A percentile compares a stretch with the other conserved stretches of the same genome.
Evolutionary conservation across 2,113 vertebrate species (phyloP).

Genomic region (Dipodomys merriami): DNA sequence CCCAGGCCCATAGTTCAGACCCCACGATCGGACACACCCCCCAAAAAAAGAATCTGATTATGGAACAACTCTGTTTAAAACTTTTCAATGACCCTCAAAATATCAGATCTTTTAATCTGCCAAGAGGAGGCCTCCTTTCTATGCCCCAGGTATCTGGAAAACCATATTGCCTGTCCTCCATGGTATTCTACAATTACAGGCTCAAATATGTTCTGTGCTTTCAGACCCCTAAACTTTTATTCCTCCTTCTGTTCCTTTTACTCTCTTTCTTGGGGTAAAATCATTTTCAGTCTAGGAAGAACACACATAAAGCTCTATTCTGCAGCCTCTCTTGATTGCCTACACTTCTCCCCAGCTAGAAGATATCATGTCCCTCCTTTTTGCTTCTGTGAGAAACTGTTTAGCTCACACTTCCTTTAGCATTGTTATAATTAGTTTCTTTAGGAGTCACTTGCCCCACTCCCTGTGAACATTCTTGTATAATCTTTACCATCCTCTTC

Average conservation of each 20-base stretch:
- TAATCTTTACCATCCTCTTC: background rate
- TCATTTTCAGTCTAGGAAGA: background rate
- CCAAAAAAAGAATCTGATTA: background rate
- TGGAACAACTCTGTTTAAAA: background rate
- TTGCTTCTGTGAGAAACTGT: background rate
- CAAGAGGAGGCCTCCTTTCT: background rate
- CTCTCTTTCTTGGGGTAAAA: background rate
- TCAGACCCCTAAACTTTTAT: background rate
- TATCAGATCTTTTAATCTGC: constrained; percentile 14
- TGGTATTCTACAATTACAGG: background rate
- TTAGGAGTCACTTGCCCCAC: background rate
- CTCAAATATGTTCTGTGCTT: background rate
- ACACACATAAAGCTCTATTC: background rate
- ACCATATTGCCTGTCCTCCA: background rate
- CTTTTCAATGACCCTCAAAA: background rate
- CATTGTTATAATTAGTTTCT: constrained; percentile 18
- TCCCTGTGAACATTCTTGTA: background rate
- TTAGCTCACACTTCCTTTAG: background rate
- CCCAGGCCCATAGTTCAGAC: too few species aligned
- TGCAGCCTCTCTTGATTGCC: background rate
- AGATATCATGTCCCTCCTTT: background rate
- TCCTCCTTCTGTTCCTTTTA: background rate
- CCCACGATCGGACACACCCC: too few species aligned
- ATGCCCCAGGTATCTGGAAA: background rate
- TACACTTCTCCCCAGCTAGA: background rate